Conservation (phyloP, 2,113 vertebrate genomes). For the Chelonoidis abingdonii region DNA sequence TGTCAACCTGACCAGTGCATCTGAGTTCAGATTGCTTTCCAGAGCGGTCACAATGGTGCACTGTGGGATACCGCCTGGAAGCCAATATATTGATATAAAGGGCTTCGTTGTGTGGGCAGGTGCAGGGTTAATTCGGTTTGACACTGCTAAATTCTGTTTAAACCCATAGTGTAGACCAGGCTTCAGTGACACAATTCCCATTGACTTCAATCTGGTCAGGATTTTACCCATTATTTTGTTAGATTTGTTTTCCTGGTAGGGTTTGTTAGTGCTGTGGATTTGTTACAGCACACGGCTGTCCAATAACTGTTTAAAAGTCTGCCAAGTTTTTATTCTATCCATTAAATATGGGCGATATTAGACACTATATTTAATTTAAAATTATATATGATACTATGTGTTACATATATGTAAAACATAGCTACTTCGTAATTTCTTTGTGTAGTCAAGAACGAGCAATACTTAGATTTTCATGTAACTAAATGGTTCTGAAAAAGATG, state of each 20-base stretch:
- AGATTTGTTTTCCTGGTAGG: not conserved
- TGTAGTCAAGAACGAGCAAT: not conserved
- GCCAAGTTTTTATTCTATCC: not conserved
- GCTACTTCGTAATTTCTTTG: not conserved
- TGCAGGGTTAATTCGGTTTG: too few species aligned
- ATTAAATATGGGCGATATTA: not conserved
- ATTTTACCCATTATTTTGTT: not conserved
- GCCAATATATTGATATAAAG: too few species aligned
- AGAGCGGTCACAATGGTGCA: too few species aligned
- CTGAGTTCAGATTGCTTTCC: too few species aligned
- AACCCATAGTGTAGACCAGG: too few species aligned
- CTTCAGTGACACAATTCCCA: not conserved
- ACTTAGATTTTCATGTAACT: not conserved
- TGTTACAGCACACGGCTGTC: not conserved
- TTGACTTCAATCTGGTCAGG: not conserved
- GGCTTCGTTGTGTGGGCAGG: too few species aligned
- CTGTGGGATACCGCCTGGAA: too few species aligned
- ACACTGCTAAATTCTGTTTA: too few species aligned
- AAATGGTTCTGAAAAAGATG: not conserved
- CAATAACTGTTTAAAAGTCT: not conserved
- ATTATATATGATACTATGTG: not conserved
- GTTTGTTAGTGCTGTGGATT: not conserved
- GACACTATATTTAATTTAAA: not conserved
- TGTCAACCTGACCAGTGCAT: too few species aligned
- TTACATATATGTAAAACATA: not conserved